These are phyloP conservation scores for Dendrocincla fuliginosa DNA, from an alignment of 2,797 vertebrate species.

Conservation along the genomic window DNA sequence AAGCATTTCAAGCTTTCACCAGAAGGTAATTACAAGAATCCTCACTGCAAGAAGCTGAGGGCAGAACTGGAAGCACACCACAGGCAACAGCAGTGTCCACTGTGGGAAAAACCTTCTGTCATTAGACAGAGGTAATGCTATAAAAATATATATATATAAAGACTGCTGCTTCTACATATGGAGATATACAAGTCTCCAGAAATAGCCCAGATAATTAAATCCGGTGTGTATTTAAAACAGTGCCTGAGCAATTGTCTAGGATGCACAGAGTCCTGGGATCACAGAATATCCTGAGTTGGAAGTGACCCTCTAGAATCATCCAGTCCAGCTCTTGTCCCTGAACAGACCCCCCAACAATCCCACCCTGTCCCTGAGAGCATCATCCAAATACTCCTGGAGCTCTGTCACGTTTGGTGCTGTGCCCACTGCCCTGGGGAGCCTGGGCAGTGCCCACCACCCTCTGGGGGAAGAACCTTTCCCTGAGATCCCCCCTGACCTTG, in stretches of 20 bases:
- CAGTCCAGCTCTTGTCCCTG: rapidly evolving
- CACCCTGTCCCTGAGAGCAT: rapidly evolving
- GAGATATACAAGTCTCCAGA: background rate
- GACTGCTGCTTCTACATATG: background rate
- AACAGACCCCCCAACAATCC: background rate
- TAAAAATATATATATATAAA: background rate
- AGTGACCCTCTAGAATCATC: background rate
- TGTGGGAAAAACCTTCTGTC: background rate
- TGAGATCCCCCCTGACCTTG: rapidly evolving
- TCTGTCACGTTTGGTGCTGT: rapidly evolving
- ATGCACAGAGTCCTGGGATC: background rate
- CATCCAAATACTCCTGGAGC: background rate
- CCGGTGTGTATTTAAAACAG: background rate
- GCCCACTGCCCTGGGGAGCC: background rate
- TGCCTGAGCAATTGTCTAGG: background rate
- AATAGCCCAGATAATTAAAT: background rate
- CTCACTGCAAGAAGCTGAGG: background rate
- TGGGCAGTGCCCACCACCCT: background rate
- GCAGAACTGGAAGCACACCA: background rate
- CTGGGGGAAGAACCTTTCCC: background rate
- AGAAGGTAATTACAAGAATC: background rate
- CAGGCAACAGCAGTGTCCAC: background rate
- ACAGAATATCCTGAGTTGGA: background rate
- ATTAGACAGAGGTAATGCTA: background rate
- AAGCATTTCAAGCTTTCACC: background rate